Evolutionary conservation across 2,888 invertebrate genomes (phyloP), one percentile per base, ranked within the genome.

Genomic region (Oeneis ivallda): DNA sequence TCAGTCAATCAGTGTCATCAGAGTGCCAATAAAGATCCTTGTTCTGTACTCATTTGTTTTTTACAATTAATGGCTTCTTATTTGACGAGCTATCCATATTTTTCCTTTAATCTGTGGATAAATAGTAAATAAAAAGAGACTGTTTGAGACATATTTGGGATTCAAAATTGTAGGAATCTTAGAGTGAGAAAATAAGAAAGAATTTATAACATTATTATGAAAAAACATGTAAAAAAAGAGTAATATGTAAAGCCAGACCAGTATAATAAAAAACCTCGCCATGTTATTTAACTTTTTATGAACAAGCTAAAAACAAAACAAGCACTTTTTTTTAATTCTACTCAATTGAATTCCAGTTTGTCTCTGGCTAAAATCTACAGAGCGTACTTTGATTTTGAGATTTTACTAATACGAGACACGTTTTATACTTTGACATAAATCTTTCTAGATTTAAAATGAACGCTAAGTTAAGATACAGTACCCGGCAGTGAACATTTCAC

Each of bases 51-150:
- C 26, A 5, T 26, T 26, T 26, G 26, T 5, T 5, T 26, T 5
- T 1, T 26, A 26, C 26, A 26, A n/a, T n/a, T n/a, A 26, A 26
- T 26, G 26, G 26, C 0, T 26, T 7, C 43, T n/a, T 43, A n/a
- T 43, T 43, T 43, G 13, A 43, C 43, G 5, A 43, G n/a, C 17
- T 9, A 17, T 47, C 17, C 49, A 26, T 19, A 32, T 52, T 52
- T 32, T 52, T 32, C 11, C 56, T 41, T 56, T 56, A 56, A 13
- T 41, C 56, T 41, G 10, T 56, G 41, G 0, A 19, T 41, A 39
- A 41, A 19, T 41, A 41, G 13, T 39, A 47, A 45, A 17, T 17
- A 37, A 45, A n/a, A 34, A n/a, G 47, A 59, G 45, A 59, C 13
- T 47, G 34, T 13, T 5, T 34, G 26, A 26, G 26, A 32, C 17